phyloP scores from a whole-genome alignment of 2,888 invertebrate genomes.

The Drosophila subquinaria region DNA sequence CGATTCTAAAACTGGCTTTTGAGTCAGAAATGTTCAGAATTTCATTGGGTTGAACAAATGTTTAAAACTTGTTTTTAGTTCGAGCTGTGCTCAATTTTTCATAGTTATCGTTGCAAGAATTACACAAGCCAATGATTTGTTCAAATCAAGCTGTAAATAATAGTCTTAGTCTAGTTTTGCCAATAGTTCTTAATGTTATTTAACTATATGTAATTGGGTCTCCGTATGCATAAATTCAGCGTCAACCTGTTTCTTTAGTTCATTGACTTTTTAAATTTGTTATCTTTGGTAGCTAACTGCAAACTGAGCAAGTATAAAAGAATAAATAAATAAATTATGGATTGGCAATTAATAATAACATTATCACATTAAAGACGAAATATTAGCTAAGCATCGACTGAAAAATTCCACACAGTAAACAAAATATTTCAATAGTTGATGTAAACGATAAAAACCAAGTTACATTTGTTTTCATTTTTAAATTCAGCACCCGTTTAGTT shows the following conservation, averaged over 20 bases:
- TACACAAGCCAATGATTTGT: conserved; percentile 50
- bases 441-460: not conserved
- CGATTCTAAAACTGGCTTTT: conserved; percentile 32
- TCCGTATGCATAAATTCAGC: conserved; percentile 55
- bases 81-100: conserved; percentile 54
- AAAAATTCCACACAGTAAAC: not conserved
- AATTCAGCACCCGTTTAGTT: not conserved
- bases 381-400: not conserved
- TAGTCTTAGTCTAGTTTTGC: conserved; percentile 30
- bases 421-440: not conserved
- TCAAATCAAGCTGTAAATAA: conserved; percentile 50
- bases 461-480: not conserved
- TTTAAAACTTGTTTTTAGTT: conserved; percentile 58
- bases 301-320: conserved; percentile 7
- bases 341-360: conserved; percentile 1
- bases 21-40: conserved; percentile 23
- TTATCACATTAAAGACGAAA: conserved; percentile 8
- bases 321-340: conserved; percentile 22
- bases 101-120: conserved; percentile 48
- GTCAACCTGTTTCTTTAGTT: conserved; percentile 45
- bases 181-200: conserved; percentile 45
- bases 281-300: conserved; percentile 5
- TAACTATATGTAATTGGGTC: conserved; percentile 69
- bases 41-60: conserved; percentile 18
- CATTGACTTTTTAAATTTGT: conserved; percentile 53